Evolutionary conservation across 1,140 invertebrate genomes (phyloP).

Genomic region (Metaphire vulgaris): DNA sequence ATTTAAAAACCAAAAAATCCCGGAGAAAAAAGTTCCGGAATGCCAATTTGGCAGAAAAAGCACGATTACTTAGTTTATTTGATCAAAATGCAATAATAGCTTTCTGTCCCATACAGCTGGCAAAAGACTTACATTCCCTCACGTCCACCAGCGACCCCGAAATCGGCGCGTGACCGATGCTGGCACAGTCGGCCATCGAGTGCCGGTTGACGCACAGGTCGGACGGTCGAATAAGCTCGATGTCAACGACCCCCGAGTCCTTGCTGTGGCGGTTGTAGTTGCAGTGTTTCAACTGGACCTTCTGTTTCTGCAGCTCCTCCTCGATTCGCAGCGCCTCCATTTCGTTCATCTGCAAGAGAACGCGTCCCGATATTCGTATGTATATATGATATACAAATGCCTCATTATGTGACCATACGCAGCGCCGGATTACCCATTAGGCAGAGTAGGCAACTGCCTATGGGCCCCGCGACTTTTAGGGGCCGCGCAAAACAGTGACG

Average conservation of each 20-base stretch:
- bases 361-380: no score
- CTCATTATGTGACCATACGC: no score
- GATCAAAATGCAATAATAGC: background rate
- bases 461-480: no score
- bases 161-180: constrained; percentile 71
- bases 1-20: background rate
- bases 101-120: constrained; percentile 4
- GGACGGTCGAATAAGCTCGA: constrained; percentile 62
- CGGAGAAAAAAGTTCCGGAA: background rate
- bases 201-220: constrained; percentile 51
- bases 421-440: no score
- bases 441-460: no score
- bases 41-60: background rate
- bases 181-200: constrained; percentile 52
- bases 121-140: constrained; percentile 72
- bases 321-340: constrained; percentile 63
- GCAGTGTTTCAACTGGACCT: constrained; percentile 41
- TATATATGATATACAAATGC: no score
- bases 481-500: no score
- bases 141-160: constrained; percentile 91
- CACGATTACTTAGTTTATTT: background rate
- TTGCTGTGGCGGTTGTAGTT: constrained; percentile 48
- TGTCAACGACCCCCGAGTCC: constrained; percentile 75
- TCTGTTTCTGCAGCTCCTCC: constrained; percentile 67
- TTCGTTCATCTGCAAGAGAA: constrained; percentile 58